Percentiles rank a stretch among this genome's conserved stretches.
These are phyloP conservation scores for Tuta absoluta DNA, from an alignment of 2,888 invertebrate species.

Conservation along the genomic window DNA sequence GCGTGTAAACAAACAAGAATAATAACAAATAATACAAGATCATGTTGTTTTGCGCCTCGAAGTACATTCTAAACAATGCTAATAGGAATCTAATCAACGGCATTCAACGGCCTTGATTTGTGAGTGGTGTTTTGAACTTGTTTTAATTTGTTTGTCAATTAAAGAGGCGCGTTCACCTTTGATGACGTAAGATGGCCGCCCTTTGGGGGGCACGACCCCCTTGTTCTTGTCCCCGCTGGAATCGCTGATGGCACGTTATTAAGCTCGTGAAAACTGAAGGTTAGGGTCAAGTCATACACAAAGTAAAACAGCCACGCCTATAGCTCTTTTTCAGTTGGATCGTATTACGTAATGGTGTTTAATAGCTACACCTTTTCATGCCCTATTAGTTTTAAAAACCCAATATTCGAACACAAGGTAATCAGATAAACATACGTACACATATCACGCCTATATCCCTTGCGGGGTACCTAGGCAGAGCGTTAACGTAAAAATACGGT, in stretches of 20 bases:
- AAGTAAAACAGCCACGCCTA: background rate
- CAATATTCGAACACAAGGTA: too few relatives aligned
- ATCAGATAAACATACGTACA: too few relatives aligned
- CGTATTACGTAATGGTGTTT: too few relatives aligned
- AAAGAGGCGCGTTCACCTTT: conserved; percentile 41
- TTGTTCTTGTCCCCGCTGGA: conserved; percentile 31
- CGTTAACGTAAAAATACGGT: too few relatives aligned
- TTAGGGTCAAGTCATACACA: background rate
- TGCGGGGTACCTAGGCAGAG: too few relatives aligned
- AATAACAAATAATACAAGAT: conserved; percentile 3
- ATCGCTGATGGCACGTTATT: conserved; percentile 50
- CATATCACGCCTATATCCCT: too few relatives aligned
- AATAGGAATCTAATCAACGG: conserved; percentile 14
- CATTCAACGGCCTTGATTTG: conserved; percentile 18
- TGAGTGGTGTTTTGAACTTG: conserved; percentile 23
- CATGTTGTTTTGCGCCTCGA: background rate
- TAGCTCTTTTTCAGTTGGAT: background rate
- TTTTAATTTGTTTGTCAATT: conserved; percentile 21
- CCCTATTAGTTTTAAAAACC: too few relatives aligned
- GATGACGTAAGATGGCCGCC: conserved; percentile 42
- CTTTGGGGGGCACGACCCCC: background rate
- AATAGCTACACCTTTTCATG: too few relatives aligned
- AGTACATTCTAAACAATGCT: conserved; percentile 15
- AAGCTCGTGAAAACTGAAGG: conserved; percentile 47
- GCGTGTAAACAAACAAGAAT: too few relatives aligned